These are phyloP conservation scores for Synergus gifuensis DNA, from an alignment of 2,888 invertebrate genomes.

Conservation along the genomic window DNA sequence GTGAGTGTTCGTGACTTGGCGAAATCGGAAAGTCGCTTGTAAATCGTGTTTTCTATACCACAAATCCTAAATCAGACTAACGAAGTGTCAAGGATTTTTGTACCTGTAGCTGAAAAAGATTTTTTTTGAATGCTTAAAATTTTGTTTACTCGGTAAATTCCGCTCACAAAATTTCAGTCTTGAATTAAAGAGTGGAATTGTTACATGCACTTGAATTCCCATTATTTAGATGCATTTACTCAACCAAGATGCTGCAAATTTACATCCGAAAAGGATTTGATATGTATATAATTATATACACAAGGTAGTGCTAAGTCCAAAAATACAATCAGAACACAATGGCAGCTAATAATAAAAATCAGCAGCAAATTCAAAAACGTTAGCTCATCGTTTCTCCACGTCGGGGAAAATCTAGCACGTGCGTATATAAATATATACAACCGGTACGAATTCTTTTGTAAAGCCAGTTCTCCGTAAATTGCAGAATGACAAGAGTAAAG, in stretches of 20 bases:
- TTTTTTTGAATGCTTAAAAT: neutral
- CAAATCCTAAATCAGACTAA: constrained; percentile 18
- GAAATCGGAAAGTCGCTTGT: constrained; percentile 33
- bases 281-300: too few relatives aligned
- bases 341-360: neutral
- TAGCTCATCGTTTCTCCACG: neutral
- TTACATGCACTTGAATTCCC: too few relatives aligned
- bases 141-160: neutral
- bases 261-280: too few relatives aligned
- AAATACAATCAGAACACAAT: too few relatives aligned
- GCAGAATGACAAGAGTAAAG: constrained; percentile 35
- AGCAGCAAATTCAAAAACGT: neutral
- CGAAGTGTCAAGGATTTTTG: neutral
- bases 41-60: constrained; percentile 21
- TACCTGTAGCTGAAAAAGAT: neutral
- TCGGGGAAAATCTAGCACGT: neutral
- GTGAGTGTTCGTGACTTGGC: constrained; percentile 20
- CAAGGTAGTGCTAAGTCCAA: too few relatives aligned
- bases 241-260: too few relatives aligned
- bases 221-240: too few relatives aligned
- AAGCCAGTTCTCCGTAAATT: constrained; percentile 35
- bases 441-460: constrained; percentile 20
- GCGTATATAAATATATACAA: constrained; percentile 1
- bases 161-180: too few relatives aligned
- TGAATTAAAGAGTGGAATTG: too few relatives aligned